Evolutionary conservation across 2,113 vertebrate genomes (phyloP), one percentile per base, ranked within the genome.

Genomic region (Rallus limicola): DNA sequence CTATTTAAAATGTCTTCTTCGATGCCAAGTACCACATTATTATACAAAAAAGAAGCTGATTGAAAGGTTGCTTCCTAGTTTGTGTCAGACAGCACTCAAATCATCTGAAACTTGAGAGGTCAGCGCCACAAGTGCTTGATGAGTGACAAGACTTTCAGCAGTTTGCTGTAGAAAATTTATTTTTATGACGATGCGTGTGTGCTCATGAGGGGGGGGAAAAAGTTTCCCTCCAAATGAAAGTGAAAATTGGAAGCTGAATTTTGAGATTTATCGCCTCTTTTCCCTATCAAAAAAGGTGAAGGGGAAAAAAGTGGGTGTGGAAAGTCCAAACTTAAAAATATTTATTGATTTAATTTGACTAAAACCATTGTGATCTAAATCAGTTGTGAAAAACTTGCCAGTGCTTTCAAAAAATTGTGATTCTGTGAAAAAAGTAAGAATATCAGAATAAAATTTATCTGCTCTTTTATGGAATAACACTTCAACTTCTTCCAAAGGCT

Each of bases 31-130:
- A 31, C 46, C 67, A 82, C 58, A 5, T 76, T 91, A 79, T 75
- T 82, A 71, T 52, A 68, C 31, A 50, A 60, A 78, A 68, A 62
- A 79, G n/a, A 69, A 88, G 46, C 20, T 84, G 38, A 84, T 55
- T 77, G 91, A 77, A 95, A 91, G 63, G 72, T 82, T 91, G 59
- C 50, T 65, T 90, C 42, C 31, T 59, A 79, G 70, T 85, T 90
- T 92, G 48, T 64, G 25, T 67, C 78, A 92, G 71, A 34, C 42
- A 85, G 75, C 84, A 89, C 20, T 76, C 79, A 71, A 63, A 84
- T 63, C 2, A 44, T 60, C 72, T 72, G 16, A 82, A 90, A 82
- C 23, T 44, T 33, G 14, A 70, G 52, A 91, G 84, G 85, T 94
- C 90, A 76, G 62, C 79, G 75, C 74, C 8, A 4, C 24, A 53